These are phyloP conservation scores for Picathartes gymnocephalus DNA, from an alignment of 2,113 vertebrate species.

Conservation along the genomic window DNA sequence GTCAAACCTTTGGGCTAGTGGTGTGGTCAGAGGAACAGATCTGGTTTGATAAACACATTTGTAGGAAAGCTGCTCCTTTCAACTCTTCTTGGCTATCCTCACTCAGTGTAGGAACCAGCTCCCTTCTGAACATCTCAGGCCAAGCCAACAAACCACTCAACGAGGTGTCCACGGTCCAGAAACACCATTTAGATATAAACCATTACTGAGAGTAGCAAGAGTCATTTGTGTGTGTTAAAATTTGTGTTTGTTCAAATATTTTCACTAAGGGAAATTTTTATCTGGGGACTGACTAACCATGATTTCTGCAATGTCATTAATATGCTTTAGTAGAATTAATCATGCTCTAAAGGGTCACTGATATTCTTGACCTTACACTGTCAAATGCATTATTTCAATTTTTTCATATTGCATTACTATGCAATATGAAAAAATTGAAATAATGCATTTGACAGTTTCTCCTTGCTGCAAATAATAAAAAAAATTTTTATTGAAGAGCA, in stretches of 20 bases:
- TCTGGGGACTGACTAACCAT: background rate
- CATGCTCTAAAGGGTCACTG: background rate
- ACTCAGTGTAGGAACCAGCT: background rate
- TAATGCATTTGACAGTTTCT: background rate
- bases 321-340: background rate
- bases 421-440: background rate
- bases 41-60: background rate
- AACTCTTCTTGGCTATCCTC: background rate
- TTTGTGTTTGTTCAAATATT: background rate
- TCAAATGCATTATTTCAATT: too few species aligned
- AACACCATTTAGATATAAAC: background rate
- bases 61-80: background rate
- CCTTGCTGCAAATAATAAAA: background rate
- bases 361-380: background rate
- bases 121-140: background rate
- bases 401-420: too few species aligned
- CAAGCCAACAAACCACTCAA: background rate
- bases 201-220: background rate
- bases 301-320: background rate
- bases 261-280: background rate
- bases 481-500: background rate
- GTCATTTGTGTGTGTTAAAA: background rate
- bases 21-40: background rate
- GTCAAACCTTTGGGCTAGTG: background rate
- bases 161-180: background rate